phyloP scores from a whole-genome alignment of 2,888 invertebrate genomes.

The Selenia dentaria region DNA sequence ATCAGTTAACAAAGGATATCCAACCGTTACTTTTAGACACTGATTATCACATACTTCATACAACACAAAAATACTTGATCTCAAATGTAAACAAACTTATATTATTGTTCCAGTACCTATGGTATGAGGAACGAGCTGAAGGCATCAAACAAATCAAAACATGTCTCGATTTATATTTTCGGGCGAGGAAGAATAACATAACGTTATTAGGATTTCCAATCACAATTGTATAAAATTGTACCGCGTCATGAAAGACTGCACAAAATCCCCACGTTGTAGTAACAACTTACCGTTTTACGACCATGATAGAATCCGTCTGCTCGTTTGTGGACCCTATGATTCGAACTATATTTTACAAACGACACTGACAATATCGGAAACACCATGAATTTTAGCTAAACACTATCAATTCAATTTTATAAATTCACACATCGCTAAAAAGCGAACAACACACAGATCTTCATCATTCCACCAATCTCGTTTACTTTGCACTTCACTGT shows the following conservation, averaged over 20 bases:
- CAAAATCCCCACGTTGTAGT: constrained; percentile 36
- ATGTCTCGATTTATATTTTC: too few relatives aligned
- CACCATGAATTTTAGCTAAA: constrained; percentile 79
- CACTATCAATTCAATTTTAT: constrained; percentile 76
- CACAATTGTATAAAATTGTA: background rate
- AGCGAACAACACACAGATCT: constrained; percentile 75
- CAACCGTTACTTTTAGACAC: background rate
- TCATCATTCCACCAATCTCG: constrained; percentile 69
- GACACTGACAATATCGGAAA: constrained; percentile 71
- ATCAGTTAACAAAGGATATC: constrained; percentile 12
- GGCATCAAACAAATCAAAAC: too few relatives aligned
- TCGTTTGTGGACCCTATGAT: constrained; percentile 84
- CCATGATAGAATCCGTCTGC: constrained; percentile 84
- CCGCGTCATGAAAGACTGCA: too few relatives aligned
- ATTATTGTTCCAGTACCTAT: too few relatives aligned
- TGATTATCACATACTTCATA: background rate
- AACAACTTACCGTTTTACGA: constrained; percentile 81
- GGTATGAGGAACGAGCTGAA: too few relatives aligned
- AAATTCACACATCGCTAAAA: constrained; percentile 79
- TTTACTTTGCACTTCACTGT: constrained; percentile 71
- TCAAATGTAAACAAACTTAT: constrained; percentile 8
- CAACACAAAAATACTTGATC: background rate
- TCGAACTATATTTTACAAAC: constrained; percentile 75
- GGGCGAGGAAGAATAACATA: too few relatives aligned
- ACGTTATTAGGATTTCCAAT: background rate